Percentiles rank a stretch among this genome's conserved stretches.
These are phyloP conservation scores for Lasiommata megera DNA, from an alignment of 2,888 invertebrate species.

Conservation along the genomic window DNA sequence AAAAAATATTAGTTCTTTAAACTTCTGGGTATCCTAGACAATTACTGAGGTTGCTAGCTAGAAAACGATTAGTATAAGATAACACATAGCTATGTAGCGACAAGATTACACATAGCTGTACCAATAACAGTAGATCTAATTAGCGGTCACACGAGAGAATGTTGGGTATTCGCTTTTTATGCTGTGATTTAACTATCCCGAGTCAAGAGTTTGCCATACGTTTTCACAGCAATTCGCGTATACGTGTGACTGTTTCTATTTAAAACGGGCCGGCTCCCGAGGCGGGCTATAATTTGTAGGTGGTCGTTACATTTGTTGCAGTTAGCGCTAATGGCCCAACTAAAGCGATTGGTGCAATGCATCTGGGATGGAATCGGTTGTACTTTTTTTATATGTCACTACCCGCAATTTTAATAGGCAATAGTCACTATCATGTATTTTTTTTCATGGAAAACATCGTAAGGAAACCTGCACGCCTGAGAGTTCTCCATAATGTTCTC, in stretches of 20 bases:
- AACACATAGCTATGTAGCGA: no score
- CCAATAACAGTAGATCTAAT: not conserved
- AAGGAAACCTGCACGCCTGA: no score
- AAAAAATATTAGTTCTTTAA: no score
- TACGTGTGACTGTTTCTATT: constrained; percentile 26
- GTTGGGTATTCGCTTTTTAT: not conserved
- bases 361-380: not conserved
- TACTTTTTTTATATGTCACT: not conserved
- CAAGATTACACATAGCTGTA: not conserved
- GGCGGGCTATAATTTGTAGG: constrained; percentile 9
- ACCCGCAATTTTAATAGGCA: not conserved
- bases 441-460: no score
- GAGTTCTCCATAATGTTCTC: no score
- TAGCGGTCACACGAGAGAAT: not conserved
- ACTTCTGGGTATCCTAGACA: no score
- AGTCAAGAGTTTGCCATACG: not conserved
- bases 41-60: no score
- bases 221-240: constrained; percentile 18
- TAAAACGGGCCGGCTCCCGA: constrained; percentile 13
- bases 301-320: constrained; percentile 15
- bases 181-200: not conserved
- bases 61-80: no score
- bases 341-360: constrained; percentile 9
- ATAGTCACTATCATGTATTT: no score
- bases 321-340: constrained; percentile 9